Base-by-base conservation (phyloP, 2,113 vertebrate species). In the Rallus limicola region DNA sequence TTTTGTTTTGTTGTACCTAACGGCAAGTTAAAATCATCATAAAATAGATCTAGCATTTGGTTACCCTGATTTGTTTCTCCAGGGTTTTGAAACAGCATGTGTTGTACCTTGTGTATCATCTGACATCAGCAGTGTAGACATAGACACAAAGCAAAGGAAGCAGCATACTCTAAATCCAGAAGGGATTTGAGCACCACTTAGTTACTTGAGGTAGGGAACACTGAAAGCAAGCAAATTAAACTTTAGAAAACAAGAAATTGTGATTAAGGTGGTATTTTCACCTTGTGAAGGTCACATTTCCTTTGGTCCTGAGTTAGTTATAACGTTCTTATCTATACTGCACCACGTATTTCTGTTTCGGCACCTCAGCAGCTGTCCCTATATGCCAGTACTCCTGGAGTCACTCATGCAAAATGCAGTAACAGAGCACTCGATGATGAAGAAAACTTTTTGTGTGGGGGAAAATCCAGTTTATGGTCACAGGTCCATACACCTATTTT, bases 41-140 rank as follows among this genome's bases (percentile, higher is more conserved):
- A 40, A 85, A 58, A 77, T 34, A 58, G 76, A 64, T 17, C 12
- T 5, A 33, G 65, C 4, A 9, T 68, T 90, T 87, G 42, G 19
- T 81, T 82, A 38, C 20, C 63, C 21, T 72, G 71, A 46, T 90
- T 21, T 0, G 1, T 76, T 82, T 93, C 50, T 75, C 12, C 11
- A 10, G 50, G 58, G 44, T 26, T 63, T 82, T 62, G 48, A 82
- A 34, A 64, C 44, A 76, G 48, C 16, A 3, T 48, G 69, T 0
- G 0, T 52, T 50, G 23, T 71, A 40, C 33, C 14, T 67, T 13
- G 1, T 34, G 0, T 1, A 6, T 70, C 38, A 12, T 24, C 24
- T 83, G 68, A 18, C 53, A 26, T 36, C 50, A 40, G 38, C 3
- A 1, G 12, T 29, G 60, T 15, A 62, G 38, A 36, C 1, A 1